Base-by-base conservation (phyloP, 2,888 invertebrate species). In the Xanthorhoe spadicearia region DNA sequence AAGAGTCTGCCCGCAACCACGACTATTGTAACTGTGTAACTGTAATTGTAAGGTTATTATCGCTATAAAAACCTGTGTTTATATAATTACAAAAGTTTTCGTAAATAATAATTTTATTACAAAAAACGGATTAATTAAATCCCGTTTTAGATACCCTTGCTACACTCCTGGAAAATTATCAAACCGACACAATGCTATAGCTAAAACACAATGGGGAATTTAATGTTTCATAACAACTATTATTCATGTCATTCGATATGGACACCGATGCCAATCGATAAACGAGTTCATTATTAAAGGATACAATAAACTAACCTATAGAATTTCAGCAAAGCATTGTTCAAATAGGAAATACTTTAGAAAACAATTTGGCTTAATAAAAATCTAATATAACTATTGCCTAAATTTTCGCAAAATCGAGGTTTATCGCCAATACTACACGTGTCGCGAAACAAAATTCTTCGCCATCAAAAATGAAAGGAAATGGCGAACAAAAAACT, bases 141-240 rank as follows among this genome's bases (percentile, higher is more conserved):
- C 15, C 46, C 2, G 10, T 6, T 43, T 43, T 15, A 48, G 17
- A 3, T 3, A 19, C 17, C 35, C 66, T 66, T 0, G 19, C 0
- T 54, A 6, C 59, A 18, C 9, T 55, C 55, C 66, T 54, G 58
- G 58, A 18, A 38, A 51, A 85, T 84, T 85, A 87, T 85, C 83
- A 84, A 83, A 81, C 84, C 79, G 76, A 75, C 82, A 75, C 71
- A 70, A 52, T 55, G 75, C 75, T 76, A 73, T 74, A 74, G 75
- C 78, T 78, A 79, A 59, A 84, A 77, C 76, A 80, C 83, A 84
- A 79, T 78, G 69, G 78, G 78, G 76, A 82, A 82, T 77, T 77
- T 77, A 77, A 80, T 85, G 85, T 81, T 81, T 81, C 77, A 80
- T 84, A 78, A 78, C 77, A 76, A 64, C 64, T 57, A 76, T 76